Conservation (phyloP, 2,113 vertebrate genomes). For the Anser brachyrhynchus region DNA sequence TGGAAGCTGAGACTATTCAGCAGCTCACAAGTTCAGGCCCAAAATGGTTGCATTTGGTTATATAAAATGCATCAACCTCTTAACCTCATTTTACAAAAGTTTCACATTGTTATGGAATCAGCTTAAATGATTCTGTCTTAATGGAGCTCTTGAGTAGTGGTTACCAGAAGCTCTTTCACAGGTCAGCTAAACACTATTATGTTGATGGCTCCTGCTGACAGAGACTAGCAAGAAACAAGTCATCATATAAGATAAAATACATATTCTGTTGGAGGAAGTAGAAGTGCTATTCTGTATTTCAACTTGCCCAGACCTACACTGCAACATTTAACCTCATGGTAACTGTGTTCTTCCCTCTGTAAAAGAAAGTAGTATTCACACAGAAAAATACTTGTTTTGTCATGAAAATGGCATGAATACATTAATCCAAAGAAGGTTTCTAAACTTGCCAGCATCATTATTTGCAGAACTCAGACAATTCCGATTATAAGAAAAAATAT, state of each 20-base stretch:
- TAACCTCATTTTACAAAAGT: constrained; percentile 57
- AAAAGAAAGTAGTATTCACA: constrained; percentile 39
- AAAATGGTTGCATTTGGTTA: constrained; percentile 41
- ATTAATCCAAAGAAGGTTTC: constrained; percentile 3
- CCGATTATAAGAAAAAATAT: background rate
- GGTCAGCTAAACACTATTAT: constrained; percentile 69
- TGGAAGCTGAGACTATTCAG: constrained; percentile 39
- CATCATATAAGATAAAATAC: constrained; percentile 65
- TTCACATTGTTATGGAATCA: constrained; percentile 50
- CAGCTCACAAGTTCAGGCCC: constrained; percentile 36
- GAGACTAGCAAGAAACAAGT: constrained; percentile 57
- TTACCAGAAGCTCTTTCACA: constrained; percentile 72
- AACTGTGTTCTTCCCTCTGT: constrained; percentile 27
- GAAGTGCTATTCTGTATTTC: constrained; percentile 61
- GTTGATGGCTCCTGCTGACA: constrained; percentile 63
- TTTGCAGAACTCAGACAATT: background rate
- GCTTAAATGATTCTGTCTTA: constrained; percentile 58
- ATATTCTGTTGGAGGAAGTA: constrained; percentile 63
- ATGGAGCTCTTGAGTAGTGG: constrained; percentile 58
- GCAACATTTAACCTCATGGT: constrained; percentile 48
- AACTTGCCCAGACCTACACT: background rate
- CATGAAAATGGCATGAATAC: constrained; percentile 44
- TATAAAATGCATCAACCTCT: constrained; percentile 60
- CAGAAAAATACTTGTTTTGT: constrained; percentile 8
- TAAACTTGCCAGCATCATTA: background rate